Evolutionary conservation across 2,113 vertebrate species (phyloP).

Genomic region (Rallus limicola): DNA sequence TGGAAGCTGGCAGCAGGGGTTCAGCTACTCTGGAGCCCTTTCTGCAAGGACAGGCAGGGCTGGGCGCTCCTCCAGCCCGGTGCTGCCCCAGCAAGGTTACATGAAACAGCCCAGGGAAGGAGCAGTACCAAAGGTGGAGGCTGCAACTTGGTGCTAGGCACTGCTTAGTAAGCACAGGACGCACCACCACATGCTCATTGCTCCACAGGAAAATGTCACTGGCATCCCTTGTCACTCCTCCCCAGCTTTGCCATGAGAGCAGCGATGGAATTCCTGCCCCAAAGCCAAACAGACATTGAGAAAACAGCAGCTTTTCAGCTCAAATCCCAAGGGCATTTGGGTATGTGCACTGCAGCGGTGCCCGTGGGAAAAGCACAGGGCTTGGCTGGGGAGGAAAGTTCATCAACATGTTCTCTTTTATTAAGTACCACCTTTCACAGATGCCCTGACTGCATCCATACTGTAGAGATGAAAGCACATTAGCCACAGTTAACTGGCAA

Average conservation of each 20-base stretch:
- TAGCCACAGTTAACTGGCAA: background rate
- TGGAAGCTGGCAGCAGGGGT: background rate
- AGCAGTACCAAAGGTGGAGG: background rate
- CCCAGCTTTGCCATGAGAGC: background rate
- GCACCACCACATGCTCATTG: rapidly evolving
- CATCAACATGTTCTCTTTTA: background rate
- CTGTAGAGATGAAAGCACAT: background rate
- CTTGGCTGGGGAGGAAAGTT: background rate
- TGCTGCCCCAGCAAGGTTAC: background rate
- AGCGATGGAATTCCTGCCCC: constrained; percentile 9
- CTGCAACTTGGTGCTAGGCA: background rate
- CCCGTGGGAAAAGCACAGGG: background rate
- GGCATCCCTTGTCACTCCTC: background rate
- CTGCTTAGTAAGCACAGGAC: background rate
- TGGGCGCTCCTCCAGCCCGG: background rate
- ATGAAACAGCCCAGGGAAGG: rapidly evolving
- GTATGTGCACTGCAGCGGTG: background rate
- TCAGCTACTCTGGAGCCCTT: background rate
- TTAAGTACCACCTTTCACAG: background rate
- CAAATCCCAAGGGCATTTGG: background rate
- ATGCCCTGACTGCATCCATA: background rate
- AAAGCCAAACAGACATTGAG: background rate
- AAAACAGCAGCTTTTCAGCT: background rate
- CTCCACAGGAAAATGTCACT: background rate
- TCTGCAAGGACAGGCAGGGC: background rate